Evolutionary conservation across 2,113 vertebrate species (phyloP).

Genomic region (Periophthalmodon schlosseri): DNA sequence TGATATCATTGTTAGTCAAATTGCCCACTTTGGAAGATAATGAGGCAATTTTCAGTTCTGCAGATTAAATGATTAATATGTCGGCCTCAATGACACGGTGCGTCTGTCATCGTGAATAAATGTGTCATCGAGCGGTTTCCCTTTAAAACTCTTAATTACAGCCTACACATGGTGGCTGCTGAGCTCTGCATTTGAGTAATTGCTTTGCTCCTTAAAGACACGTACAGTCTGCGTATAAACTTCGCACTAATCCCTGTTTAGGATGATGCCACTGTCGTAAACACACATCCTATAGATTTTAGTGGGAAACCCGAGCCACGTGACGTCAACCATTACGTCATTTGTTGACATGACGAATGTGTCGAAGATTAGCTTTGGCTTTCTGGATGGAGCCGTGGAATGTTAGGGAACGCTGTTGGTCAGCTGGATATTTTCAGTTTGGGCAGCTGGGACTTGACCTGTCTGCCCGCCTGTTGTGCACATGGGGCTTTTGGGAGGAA

Average conservation of each 20-base stretch:
- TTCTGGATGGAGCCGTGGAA: neutral
- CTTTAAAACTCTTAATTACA: constrained; percentile 6
- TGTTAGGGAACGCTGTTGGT: neutral
- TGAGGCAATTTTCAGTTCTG: neutral
- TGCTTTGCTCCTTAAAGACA: constrained; percentile 1
- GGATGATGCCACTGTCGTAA: neutral
- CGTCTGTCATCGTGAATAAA: neutral
- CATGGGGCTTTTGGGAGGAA: constrained; percentile 31
- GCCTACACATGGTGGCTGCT: neutral
- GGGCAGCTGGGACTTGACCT: constrained; percentile 19
- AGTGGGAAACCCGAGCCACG: neutral
- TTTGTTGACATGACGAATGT: neutral
- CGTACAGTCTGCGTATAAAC: neutral
- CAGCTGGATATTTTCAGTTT: constrained; percentile 9
- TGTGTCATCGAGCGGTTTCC: constrained; percentile 3
- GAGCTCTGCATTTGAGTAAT: constrained; percentile 3
- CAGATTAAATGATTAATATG: constrained; percentile 1
- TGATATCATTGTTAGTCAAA: neutral
- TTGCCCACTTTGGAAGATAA: neutral
- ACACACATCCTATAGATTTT: constrained; percentile 10
- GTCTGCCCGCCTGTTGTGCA: constrained; percentile 21
- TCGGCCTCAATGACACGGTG: neutral
- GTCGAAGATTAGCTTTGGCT: neutral
- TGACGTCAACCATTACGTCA: constrained; percentile 9
- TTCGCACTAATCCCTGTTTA: neutral